Base-by-base conservation (phyloP, 2,113 vertebrate genomes). In the Trachemys scripta region DNA sequence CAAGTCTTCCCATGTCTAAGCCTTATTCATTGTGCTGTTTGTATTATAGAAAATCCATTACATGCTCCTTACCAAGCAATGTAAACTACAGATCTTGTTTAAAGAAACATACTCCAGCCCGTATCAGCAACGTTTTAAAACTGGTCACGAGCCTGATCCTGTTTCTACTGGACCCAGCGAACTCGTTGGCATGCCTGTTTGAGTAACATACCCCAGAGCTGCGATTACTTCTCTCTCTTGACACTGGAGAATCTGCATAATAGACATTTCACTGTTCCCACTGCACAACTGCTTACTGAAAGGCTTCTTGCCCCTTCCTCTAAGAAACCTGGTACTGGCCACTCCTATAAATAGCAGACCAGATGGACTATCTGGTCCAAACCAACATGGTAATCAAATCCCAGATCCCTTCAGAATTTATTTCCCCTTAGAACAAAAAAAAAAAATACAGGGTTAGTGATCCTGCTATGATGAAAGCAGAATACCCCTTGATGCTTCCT, bases 341-440 rank as follows among this genome's bases (percentile, higher is more conserved):
- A 8, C 42, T 19, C 8, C 2, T 1, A 80, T 29, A 1, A 38
- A 62, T 72, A 45, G 76, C 0, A 0, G 8, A 4, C 38, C 10
- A 14, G 12, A 0, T 1, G 78, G 56, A 50, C 72, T 51, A 54
- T 82, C 49, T 0, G 3, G 49, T 50, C 45, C 35, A 45, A 88
- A 8, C 57, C 1, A 8, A 38, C 1, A 1, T 5, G 57, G 86
- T 45, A 5, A n/a, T 0, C 2, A 69, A 87, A 83, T 76, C 27
- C 27, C 31, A 5, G 45, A 6, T 79, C 84, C 56, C 50, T 65
- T 84, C 57, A 57, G 56, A 95, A 87, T 4, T 6, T 35, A 31
- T 76, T 45, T 91, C 1, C 2, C 31, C 83, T 57, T 2, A 1
- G 29, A 7, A 5, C 12, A 25, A 9, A 78, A 27, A 78, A 47